phyloP scores from a whole-genome alignment of 2,113 vertebrate genomes.

The Corapipo altera region DNA sequence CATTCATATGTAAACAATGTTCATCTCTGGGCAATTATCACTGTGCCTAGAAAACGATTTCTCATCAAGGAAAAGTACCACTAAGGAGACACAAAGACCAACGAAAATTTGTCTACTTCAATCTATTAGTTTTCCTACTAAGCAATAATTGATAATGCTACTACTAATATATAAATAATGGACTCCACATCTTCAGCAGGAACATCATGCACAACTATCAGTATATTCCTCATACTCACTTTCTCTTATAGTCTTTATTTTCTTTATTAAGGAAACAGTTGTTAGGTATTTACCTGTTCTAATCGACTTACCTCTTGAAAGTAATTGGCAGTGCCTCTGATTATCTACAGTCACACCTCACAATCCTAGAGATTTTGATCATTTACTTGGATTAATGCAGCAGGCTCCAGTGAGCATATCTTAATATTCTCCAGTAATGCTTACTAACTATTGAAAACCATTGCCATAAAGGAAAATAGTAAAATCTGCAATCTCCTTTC shows the following conservation, averaged over 20 bases:
- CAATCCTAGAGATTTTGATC: neutral
- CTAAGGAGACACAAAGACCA: neutral
- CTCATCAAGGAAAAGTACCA: neutral
- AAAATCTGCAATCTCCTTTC: neutral
- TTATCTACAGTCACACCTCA: neutral
- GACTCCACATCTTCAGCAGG: neutral
- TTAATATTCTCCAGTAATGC: neutral
- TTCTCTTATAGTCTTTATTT: neutral
- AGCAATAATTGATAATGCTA: neutral
- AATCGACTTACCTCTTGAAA: neutral
- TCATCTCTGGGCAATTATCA: neutral
- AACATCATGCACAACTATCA: neutral
- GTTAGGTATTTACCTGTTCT: neutral
- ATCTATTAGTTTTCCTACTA: neutral
- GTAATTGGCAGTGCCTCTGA: neutral
- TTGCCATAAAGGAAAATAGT: neutral
- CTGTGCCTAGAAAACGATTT: neutral
- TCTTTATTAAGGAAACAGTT: neutral
- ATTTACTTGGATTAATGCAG: neutral
- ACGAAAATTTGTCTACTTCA: neutral
- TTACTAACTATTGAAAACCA: neutral
- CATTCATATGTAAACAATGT: slow-evolving; percentile 7
- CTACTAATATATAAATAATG: neutral
- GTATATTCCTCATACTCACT: neutral
- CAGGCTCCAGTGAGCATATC: neutral